Evolutionary conservation across 2,888 invertebrate species (phyloP).

Genomic region (Pyrrhosoma nymphula): DNA sequence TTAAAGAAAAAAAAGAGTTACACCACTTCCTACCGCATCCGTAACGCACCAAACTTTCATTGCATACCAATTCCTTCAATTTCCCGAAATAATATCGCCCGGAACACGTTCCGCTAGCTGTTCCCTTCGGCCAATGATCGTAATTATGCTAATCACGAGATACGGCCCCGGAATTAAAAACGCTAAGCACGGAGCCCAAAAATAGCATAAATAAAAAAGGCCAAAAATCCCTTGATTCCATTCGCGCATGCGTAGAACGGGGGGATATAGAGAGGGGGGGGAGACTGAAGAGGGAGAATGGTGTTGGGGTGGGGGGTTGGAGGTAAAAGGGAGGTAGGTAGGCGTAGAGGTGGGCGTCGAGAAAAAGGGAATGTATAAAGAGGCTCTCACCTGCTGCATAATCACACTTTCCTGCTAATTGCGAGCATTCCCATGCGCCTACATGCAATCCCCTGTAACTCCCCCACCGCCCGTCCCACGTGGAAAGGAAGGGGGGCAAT

Average conservation of each 20-base stretch:
- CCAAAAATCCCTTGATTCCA: neutral
- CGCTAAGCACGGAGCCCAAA: conserved; percentile 6
- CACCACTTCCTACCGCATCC: neutral
- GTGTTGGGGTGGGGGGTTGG: no score
- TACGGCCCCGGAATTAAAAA: conserved; percentile 14
- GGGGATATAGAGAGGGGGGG: neutral
- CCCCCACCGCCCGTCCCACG: neutral
- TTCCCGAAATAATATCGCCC: neutral
- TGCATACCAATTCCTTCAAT: conserved; percentile 35
- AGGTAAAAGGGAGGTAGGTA: neutral
- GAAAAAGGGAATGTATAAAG: neutral
- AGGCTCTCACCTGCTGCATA: conserved; percentile 41
- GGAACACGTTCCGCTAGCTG: conserved; percentile 7
- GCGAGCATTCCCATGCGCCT: conserved; percentile 46
- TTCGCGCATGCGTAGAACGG: neutral
- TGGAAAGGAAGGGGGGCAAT: neutral
- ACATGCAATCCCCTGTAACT: neutral
- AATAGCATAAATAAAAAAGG: neutral
- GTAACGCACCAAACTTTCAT: neutral
- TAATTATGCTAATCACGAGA: conserved; percentile 31
- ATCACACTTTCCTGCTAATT: conserved; percentile 29
- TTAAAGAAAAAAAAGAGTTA: neutral
- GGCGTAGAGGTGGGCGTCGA: neutral
- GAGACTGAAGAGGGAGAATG: neutral
- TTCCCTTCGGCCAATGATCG: conserved; percentile 26